A percentile compares a stretch with the other conserved stretches of the same genome.
Evolutionary conservation across 2,888 invertebrate species (phyloP).

Genomic region (Lathronympha strigana): DNA sequence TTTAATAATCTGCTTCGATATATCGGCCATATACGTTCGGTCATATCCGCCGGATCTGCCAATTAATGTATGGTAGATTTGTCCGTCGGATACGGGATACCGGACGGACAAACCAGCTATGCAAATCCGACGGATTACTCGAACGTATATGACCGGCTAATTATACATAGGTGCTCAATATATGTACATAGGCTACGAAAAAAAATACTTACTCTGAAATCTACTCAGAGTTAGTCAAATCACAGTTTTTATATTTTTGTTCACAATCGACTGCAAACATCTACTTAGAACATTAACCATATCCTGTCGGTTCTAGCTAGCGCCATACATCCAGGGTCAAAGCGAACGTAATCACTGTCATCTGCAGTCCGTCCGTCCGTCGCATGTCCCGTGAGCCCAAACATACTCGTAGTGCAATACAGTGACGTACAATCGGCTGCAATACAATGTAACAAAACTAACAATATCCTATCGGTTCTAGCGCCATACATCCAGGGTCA

Average conservation of each 20-base stretch:
- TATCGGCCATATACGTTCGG: no score
- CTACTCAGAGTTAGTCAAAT: no score
- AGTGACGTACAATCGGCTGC: neutral
- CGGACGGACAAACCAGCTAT: no score
- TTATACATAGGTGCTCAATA: no score
- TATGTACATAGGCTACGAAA: no score
- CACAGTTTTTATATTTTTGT: neutral
- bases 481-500: slow-evolving; percentile 47
- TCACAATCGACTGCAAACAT: slow-evolving; percentile 11
- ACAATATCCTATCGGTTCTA: slow-evolving; percentile 10
- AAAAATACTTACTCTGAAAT: no score
- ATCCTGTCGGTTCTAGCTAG: slow-evolving; percentile 38
- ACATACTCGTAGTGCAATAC: slow-evolving; percentile 14
- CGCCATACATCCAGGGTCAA: slow-evolving; percentile 48
- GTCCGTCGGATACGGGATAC: no score
- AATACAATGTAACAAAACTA: neutral
- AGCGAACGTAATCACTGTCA: slow-evolving; percentile 55
- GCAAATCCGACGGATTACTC: no score
- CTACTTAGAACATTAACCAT: slow-evolving; percentile 18
- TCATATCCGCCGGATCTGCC: no score
- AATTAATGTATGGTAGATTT: no score
- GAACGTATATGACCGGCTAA: no score
- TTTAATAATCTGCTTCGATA: no score
- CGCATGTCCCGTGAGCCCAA: slow-evolving; percentile 29
- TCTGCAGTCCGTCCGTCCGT: slow-evolving; percentile 44